Conservation (phyloP, 2,113 vertebrate species). For the Ctenomys sociabilis region DNA sequence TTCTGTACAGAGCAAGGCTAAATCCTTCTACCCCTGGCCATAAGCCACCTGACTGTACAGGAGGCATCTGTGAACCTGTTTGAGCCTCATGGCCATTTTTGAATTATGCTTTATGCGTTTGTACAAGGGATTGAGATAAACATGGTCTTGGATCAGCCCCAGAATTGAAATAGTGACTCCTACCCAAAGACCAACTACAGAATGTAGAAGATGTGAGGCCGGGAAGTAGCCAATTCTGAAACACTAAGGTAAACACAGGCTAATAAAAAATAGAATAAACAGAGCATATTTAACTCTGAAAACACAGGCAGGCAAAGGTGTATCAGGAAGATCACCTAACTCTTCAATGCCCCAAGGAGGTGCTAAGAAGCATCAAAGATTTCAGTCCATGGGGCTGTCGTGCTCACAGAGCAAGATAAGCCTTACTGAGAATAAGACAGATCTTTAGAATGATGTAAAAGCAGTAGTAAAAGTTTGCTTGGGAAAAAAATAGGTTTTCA, state of each 20-base stretch:
- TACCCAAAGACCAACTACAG: not conserved
- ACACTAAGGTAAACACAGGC: not conserved
- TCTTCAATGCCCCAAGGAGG: not conserved
- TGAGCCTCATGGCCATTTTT: fast-evolving
- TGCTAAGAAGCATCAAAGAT: not conserved
- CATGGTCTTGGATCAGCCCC: not conserved
- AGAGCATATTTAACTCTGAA: not conserved
- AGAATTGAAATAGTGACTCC: not conserved
- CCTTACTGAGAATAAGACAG: not conserved
- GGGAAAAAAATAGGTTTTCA: not conserved
- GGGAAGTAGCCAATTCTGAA: not conserved
- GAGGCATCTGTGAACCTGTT: not conserved
- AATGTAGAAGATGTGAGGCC: not conserved
- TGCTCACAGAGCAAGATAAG: not conserved
- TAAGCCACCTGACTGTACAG: not conserved
- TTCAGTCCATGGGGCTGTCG: not conserved
- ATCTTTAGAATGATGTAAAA: not conserved
- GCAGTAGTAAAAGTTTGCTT: not conserved
- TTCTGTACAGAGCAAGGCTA: not conserved
- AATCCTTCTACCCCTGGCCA: not conserved
- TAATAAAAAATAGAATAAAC: not conserved
- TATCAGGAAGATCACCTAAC: not conserved
- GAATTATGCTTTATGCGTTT: no score
- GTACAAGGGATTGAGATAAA: not conserved
- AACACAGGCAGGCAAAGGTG: not conserved